Base-by-base conservation (phyloP, 2,888 invertebrate species). In the Acrobasis repandana region DNA sequence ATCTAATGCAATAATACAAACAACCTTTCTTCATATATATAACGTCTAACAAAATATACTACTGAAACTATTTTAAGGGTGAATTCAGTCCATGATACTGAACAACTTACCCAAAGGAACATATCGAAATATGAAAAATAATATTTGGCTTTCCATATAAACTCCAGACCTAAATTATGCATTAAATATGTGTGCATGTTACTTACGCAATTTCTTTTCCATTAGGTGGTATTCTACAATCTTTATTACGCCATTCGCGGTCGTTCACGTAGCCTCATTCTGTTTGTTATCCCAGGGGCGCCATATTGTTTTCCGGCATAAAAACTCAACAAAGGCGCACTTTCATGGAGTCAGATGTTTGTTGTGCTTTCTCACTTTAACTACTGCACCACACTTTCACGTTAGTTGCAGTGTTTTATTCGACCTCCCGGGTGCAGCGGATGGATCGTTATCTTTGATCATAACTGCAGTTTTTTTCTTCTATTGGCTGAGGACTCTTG, bases 291-390 rank as follows among this genome's bases (percentile, higher is more conserved):
- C 54, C 43, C 11, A 20, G 11, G 15, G 38, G 38, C 54, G 14
- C 54, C 54, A 54, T 54, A 54, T 54, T 52, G 52, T 52, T 52
- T 54, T 43, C 54, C 54, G 20, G 54, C 38, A 20, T 38, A 54
- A 54, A 54, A 54, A 38, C 36, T 36, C 11, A 36, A 54, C 54
- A 54, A 54, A 54, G 52, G 52, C 52, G 14, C 33, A 18, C 38
- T 38, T 54, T 54, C 54, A 54, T 54, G 54, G 38, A 54, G 54
- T 54, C 43, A 54, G 54, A 54, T 54, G 52, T 54, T 54, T 54
- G 38, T 54, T 54, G 18, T 43, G 38, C 54, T 54, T 54, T 38
- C 54, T 54, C 38, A 18, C 54, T 54, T 51, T 38, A 54, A 54
- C 54, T 54, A 54, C 54, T 38, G 38, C 38, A 38, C 54, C 38